These are phyloP conservation scores for Onthophagus sagittarius DNA, from an alignment of 2,888 invertebrate genomes.

Conservation along the genomic window DNA sequence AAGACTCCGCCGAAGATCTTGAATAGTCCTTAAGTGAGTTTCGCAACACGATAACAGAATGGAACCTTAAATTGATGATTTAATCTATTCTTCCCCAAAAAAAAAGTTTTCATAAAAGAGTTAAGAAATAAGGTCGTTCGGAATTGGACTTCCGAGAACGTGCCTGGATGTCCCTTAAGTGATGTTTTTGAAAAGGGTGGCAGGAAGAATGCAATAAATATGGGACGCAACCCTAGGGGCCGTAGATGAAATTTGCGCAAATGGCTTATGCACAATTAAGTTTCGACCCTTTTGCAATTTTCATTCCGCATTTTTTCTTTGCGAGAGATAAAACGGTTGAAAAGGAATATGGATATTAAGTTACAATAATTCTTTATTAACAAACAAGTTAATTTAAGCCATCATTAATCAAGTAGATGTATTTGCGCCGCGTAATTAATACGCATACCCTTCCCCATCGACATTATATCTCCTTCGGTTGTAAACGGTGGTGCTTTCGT, in stretches of 20 bases:
- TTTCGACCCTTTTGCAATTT: neutral
- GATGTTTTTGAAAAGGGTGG: constrained; percentile 1
- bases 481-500: neutral
- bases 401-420: neutral
- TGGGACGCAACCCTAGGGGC: constrained; percentile 2
- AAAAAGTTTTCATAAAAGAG: neutral
- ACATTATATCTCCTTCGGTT: neutral
- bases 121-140: neutral
- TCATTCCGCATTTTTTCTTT: neutral
- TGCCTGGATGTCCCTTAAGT: neutral
- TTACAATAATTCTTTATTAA: neutral
- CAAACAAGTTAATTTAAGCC: neutral
- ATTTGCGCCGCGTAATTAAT: neutral
- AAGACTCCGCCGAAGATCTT: neutral
- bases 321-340: neutral
- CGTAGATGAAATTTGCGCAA: constrained; percentile 17
- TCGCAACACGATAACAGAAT: neutral
- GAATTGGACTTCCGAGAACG: neutral
- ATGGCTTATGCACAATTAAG: constrained; percentile 23
- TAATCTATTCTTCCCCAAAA: too few relatives aligned
- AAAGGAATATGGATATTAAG: neutral
- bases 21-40: neutral
- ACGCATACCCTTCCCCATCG: neutral
- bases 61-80: too few relatives aligned
- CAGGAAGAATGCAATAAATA: constrained; percentile 13